phyloP scores from a whole-genome alignment of 2,888 invertebrate species.

The Cheiracanthium punctorium region DNA sequence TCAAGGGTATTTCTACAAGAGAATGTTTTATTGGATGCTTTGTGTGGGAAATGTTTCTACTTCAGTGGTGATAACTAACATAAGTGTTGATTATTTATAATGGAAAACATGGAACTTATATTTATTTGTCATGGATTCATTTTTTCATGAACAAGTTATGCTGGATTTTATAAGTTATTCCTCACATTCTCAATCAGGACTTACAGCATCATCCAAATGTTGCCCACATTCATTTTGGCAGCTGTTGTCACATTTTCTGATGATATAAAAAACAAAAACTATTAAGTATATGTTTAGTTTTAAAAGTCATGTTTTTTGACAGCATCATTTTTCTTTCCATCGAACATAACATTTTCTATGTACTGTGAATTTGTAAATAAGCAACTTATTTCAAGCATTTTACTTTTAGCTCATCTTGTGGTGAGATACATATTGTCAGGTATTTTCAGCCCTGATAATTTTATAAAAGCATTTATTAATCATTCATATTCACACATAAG shows the following conservation, averaged over 20 bases:
- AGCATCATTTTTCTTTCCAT: no score
- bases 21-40: no score
- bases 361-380: not conserved
- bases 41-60: not conserved
- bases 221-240: not conserved
- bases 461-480: conserved; percentile 2
- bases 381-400: not conserved
- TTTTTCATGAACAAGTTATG: not conserved
- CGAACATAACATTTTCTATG: no score
- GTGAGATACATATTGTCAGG: not conserved
- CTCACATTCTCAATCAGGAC: not conserved
- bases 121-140: not conserved
- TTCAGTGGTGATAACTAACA: not conserved
- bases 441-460: not conserved
- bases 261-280: no score
- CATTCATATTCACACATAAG: not conserved
- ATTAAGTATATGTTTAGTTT: no score
- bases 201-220: not conserved
- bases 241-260: not conserved
- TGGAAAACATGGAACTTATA: not conserved
- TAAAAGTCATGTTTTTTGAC: no score
- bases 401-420: not conserved
- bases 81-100: not conserved
- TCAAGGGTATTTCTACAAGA: no score
- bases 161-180: not conserved